phyloP scores from a whole-genome alignment of 2,888 invertebrate species.

The Notodonta ziczac region DNA sequence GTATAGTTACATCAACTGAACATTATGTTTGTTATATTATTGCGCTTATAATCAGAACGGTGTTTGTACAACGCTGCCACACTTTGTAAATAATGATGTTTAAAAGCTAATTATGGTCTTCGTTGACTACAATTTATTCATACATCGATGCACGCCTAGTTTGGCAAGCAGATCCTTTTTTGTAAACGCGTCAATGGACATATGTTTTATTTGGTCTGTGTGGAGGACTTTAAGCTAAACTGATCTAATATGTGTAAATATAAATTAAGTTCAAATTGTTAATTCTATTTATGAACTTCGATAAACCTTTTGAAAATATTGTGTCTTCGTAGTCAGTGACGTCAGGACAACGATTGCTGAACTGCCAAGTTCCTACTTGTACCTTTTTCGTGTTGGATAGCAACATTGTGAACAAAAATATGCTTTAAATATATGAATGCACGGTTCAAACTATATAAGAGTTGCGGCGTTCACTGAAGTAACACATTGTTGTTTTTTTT shows the following conservation, averaged over 20 bases:
- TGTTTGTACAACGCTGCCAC: too few relatives aligned
- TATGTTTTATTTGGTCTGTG: too few relatives aligned
- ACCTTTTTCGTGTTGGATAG: slow-evolving; percentile 13
- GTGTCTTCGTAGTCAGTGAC: slow-evolving; percentile 7
- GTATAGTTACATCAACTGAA: too few relatives aligned
- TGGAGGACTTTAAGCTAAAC: neutral
- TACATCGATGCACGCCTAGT: too few relatives aligned
- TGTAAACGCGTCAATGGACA: too few relatives aligned
- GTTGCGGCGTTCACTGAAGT: neutral
- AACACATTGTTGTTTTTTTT: too few relatives aligned
- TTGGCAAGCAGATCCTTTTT: too few relatives aligned
- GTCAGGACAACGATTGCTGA: slow-evolving; percentile 12
- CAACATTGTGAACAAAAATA: neutral
- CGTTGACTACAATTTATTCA: too few relatives aligned
- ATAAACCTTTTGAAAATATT: slow-evolving; percentile 11
- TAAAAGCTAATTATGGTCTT: too few relatives aligned
- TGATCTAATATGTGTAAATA: neutral
- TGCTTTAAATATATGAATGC: neutral
- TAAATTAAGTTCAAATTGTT: neutral
- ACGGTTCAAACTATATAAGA: neutral
- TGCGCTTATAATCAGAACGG: too few relatives aligned
- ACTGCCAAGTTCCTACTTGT: slow-evolving; percentile 40
- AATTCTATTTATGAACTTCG: slow-evolving; percentile 33
- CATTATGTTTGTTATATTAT: too few relatives aligned
- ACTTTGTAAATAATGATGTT: too few relatives aligned